Base-by-base conservation (phyloP, 2,888 invertebrate genomes). In the Marasmarcha lunaedactyla region DNA sequence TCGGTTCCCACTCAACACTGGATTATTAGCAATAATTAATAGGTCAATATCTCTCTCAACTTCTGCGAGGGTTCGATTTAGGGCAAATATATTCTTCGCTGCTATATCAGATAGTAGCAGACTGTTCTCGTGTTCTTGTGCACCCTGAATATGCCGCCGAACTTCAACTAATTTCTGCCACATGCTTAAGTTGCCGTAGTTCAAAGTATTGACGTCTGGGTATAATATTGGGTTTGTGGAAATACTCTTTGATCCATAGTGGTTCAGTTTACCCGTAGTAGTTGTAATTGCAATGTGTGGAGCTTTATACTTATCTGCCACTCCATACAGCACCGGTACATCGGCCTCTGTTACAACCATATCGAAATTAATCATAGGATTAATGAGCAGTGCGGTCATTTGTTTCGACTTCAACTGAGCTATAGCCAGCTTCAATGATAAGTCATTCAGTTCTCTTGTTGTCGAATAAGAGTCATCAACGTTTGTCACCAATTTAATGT, bases 301-400 rank as follows among this genome's bases (percentile, higher is more conserved):
- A 15, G 68, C 76, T 25, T 79, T 58, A 51, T 87, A 87, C 47
- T 84, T 83, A 33, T 86, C 74, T 13, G 85, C 84, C 13, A 84
- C 73, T 0, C 77, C 85, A 41, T 81, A 84, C 30, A 84, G 52
- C 0, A 83, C 39, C 0, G 86, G 85, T 2, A 78, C 64, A 5
- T 86, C 68, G n/a, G 79, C 73, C 57, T 88, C 88, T 2, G 84
- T 71, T 30, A 88, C 61, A 1, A 87, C 76, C 25, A 87, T 52
- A 55, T 88, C 88, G 47, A 87, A 88, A 40, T 71, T 68, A 15
- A 81, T 59, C 20, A 72, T 73, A 1, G 71, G 71, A 42, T 77
- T 81, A 2, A 71, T 57, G 4, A 81, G 51, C 9, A 81, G 45
- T 1, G 79, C 66, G 10, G 61, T 57, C 74, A 81, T 71, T 40